Evolutionary conservation across 1,140 invertebrate genomes (phyloP).

Genomic region (Diorhabda sublineata): DNA sequence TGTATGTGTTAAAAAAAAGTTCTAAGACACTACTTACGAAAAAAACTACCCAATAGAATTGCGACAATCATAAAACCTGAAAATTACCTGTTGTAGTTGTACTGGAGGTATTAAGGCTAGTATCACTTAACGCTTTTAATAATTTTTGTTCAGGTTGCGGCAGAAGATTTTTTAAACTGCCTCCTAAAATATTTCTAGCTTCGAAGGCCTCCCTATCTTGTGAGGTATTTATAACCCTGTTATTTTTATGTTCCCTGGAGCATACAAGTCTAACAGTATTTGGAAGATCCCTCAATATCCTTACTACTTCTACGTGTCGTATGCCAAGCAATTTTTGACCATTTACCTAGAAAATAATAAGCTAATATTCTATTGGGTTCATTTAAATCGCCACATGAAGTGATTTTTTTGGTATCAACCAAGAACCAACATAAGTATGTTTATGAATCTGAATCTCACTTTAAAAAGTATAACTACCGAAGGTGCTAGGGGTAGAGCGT

Average conservation of each 20-base stretch:
- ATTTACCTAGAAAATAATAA: slow-evolving; percentile 51
- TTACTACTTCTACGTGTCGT: slow-evolving; percentile 84
- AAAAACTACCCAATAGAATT: too few relatives aligned
- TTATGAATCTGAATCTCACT: too few relatives aligned
- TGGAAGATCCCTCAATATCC: slow-evolving; percentile 83
- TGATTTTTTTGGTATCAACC: neutral
- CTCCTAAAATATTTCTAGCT: slow-evolving; percentile 70
- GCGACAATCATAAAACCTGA: neutral
- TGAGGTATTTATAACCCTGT: slow-evolving; percentile 66
- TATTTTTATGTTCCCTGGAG: slow-evolving; percentile 60
- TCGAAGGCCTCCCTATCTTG: slow-evolving; percentile 73
- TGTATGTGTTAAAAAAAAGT: too few relatives aligned
- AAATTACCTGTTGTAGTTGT: slow-evolving; percentile 52
- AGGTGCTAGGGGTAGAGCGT: too few relatives aligned
- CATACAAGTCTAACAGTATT: slow-evolving; percentile 79
- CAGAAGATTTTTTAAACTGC: slow-evolving; percentile 49
- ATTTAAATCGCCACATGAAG: neutral
- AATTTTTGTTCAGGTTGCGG: slow-evolving; percentile 50
- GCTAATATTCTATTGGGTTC: neutral
- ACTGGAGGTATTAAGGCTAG: slow-evolving; percentile 73
- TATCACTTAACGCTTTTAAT: slow-evolving; percentile 86
- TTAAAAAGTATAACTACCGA: too few relatives aligned
- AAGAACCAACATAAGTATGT: too few relatives aligned
- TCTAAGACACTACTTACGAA: too few relatives aligned
- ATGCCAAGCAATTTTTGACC: slow-evolving; percentile 80